phyloP scores from a whole-genome alignment of 2,888 invertebrate genomes.

The Noctua janthe region DNA sequence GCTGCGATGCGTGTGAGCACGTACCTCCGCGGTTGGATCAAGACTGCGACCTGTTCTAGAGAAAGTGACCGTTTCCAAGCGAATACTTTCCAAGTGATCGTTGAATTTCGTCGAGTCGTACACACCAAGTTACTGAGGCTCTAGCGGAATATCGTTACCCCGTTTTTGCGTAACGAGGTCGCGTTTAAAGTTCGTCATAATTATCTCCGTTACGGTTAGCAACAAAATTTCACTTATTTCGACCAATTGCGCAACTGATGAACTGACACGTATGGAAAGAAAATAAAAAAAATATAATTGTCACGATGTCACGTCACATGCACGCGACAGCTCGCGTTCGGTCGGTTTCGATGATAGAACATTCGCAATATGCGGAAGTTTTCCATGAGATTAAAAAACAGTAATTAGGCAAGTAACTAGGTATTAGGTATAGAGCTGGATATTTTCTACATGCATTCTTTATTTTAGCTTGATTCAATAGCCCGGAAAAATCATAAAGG shows the following conservation, averaged over 20 bases:
- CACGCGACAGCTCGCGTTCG: neutral
- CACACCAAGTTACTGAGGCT: conserved; percentile 59
- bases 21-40: conserved; percentile 70
- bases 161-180: conserved; percentile 84
- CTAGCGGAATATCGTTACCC: conserved; percentile 83
- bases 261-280: conserved; percentile 58
- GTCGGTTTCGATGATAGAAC: conserved; percentile 7
- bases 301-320: conserved; percentile 24
- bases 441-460: neutral
- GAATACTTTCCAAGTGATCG: conserved; percentile 86
- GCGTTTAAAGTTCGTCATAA: conserved; percentile 76
- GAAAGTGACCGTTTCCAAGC: conserved; percentile 86
- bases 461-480: neutral
- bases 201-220: conserved; percentile 75
- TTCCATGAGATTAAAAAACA: neutral
- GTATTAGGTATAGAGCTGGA: neutral
- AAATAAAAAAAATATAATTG: conserved; percentile 14
- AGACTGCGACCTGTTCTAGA: conserved; percentile 83
- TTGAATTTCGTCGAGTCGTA: conserved; percentile 75
- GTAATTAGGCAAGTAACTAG: neutral
- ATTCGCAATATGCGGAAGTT: conserved; percentile 17
- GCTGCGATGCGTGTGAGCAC: conserved; percentile 66
- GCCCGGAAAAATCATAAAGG: neutral
- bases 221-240: conserved; percentile 78
- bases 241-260: conserved; percentile 67